Conservation (phyloP, 2,888 invertebrate genomes). For the Drosophila aldrichi region DNA sequence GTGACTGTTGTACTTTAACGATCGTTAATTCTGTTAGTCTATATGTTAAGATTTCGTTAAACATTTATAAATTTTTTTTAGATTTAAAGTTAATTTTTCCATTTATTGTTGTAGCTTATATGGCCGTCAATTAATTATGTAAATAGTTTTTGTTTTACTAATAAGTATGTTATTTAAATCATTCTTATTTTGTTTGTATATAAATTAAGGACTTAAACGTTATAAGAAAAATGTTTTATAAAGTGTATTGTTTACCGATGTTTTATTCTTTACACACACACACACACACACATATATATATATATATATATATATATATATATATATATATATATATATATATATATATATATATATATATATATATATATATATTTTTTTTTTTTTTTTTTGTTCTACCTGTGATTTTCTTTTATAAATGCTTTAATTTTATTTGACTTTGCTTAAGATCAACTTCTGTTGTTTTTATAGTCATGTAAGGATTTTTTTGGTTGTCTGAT, state of each 20-base stretch:
- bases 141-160: conserved; percentile 73
- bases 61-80: conserved; percentile 76
- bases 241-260: conserved; percentile 73
- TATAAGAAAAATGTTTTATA: conserved; percentile 84
- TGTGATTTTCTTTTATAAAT: conserved; percentile 78
- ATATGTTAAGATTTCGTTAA: conserved; percentile 76
- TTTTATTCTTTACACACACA: conserved; percentile 45
- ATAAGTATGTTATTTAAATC: conserved; percentile 77
- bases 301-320: conserved; percentile 17
- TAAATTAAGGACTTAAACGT: conserved; percentile 85
- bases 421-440: conserved; percentile 79
- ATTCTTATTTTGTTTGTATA: conserved; percentile 82
- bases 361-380: not conserved
- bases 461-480: conserved; percentile 40
- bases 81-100: conserved; percentile 78
- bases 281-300: not conserved
- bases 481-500: conserved; percentile 33
- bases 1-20: conserved; percentile 59
- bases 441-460: conserved; percentile 59
- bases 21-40: conserved; percentile 70
- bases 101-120: conserved; percentile 84
- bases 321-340: conserved; percentile 42
- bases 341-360: conserved; percentile 18
- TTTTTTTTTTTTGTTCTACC: conserved; percentile 47
- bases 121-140: conserved; percentile 82